Base-by-base conservation (phyloP, 2,888 invertebrate genomes). In the Campoplex nolae region DNA sequence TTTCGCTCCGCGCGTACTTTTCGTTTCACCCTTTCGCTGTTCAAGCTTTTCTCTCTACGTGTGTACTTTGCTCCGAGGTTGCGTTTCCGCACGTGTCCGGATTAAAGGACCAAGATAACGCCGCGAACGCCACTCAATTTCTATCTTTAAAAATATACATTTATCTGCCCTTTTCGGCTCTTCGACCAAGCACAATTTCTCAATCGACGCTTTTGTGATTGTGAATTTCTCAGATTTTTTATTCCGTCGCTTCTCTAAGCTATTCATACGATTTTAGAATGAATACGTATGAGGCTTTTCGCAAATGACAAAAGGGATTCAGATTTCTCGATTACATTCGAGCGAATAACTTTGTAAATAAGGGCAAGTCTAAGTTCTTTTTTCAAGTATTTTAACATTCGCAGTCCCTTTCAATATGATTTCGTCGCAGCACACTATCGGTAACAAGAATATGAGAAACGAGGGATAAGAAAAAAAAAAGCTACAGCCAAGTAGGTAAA, bases 71-170 rank as follows among this genome's bases (percentile, higher is more conserved):
- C 83, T 68, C 75, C 79, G 82, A 82, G 82, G 71, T 83, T 87
- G 71, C 82, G 73, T 76, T 84, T 83, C 80, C 76, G 79, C 84
- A 85, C 84, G 84, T 76, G 58, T 83, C 54, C 42, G 62, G 76
- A 84, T 84, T 80, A 83, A 83, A 82, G 58, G 45, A 81, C 81
- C 54, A 56, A 54, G 74, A 51, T 65, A 70, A 65, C 77, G 75
- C 42, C 23, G 23, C 23, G 48, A 71, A 48, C 58, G 32, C 58
- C 62, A 74, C 68, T 68, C 58, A 67, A 76, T 80, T 80, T 68
- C 67, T 28, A 73, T 18, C 38, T 75, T 23, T 2, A 38, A 56
- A 16, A 45, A 70, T 70, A 16, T 48, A 18, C 11, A 62, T 58
- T 58, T 28, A 28, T 28, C 13, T 62, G 13, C 38, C 1, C 13